Percentiles rank a stretch among this genome's conserved stretches.
Evolutionary conservation across 2,113 vertebrate species (phyloP).

Genomic region (Micronycteris hirsuta): DNA sequence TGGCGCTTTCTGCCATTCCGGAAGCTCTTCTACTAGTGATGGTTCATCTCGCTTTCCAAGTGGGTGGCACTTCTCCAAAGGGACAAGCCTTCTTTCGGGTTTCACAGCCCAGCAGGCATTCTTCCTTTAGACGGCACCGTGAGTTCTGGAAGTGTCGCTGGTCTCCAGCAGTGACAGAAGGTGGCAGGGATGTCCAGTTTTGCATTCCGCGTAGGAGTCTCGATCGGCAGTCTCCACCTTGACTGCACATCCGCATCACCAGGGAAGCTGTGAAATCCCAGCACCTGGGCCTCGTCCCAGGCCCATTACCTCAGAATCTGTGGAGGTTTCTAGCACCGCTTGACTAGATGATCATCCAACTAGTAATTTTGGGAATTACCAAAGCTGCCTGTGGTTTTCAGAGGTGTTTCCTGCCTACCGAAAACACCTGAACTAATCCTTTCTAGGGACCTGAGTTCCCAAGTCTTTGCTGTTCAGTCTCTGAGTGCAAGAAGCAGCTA

Average conservation of each 20-base stretch:
- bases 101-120: not conserved
- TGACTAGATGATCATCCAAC: not conserved
- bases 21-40: not conserved
- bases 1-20: not conserved
- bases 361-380: not conserved
- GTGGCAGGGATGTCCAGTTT: not conserved
- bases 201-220: accelerated
- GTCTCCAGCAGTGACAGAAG: not conserved
- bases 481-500: not conserved
- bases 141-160: not conserved
- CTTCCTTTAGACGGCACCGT: not conserved
- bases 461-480: not conserved
- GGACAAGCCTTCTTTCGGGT: not conserved
- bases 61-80: not conserved
- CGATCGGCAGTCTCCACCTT: not conserved
- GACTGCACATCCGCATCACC: accelerated
- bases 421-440: not conserved
- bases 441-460: accelerated
- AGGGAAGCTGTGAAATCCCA: too few species aligned
- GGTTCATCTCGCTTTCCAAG: not conserved
- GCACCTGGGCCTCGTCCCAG: accelerated
- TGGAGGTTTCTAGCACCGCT: not conserved
- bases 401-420: not conserved
- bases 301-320: not conserved
- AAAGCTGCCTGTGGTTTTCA: not conserved